These are phyloP conservation scores for Chironomus riparius DNA, from an alignment of 2,888 invertebrate species.

Conservation along the genomic window DNA sequence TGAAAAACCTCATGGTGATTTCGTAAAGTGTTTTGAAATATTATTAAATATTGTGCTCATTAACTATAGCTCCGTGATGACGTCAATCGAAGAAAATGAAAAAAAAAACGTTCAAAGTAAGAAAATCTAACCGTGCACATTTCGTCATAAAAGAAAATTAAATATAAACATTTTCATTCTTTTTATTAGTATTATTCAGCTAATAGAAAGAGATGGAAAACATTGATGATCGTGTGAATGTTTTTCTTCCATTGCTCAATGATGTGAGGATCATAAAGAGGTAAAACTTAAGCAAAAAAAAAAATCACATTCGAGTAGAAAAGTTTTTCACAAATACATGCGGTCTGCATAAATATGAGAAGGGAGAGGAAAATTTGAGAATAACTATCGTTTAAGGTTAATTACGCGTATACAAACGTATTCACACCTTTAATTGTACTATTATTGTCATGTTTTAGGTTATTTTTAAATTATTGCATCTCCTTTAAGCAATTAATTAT, in stretches of 20 bases:
- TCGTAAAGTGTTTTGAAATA: conserved; percentile 13
- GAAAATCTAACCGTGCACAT: background rate
- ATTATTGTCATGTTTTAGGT: too few relatives aligned
- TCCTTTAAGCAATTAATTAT: too few relatives aligned
- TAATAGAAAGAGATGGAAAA: background rate
- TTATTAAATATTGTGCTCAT: conserved; percentile 19
- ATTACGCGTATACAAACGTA: too few relatives aligned
- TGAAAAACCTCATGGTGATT: conserved; percentile 4
- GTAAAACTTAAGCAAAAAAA: too few relatives aligned
- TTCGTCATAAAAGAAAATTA: conserved; percentile 1
- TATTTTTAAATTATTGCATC: too few relatives aligned
- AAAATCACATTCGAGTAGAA: too few relatives aligned
- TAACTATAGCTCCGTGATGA: background rate
- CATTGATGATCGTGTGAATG: too few relatives aligned
- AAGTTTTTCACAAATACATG: background rate
- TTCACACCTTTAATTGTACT: too few relatives aligned
- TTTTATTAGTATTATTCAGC: background rate
- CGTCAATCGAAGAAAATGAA: conserved; percentile 16
- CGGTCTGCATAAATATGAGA: background rate
- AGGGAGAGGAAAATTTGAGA: background rate
- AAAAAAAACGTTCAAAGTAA: too few relatives aligned
- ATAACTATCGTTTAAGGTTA: background rate
- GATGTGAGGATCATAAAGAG: too few relatives aligned
- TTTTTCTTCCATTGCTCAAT: too few relatives aligned
- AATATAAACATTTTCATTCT: background rate